These are phyloP conservation scores for Tachina grossa DNA, from an alignment of 2,888 invertebrate genomes.

Conservation along the genomic window DNA sequence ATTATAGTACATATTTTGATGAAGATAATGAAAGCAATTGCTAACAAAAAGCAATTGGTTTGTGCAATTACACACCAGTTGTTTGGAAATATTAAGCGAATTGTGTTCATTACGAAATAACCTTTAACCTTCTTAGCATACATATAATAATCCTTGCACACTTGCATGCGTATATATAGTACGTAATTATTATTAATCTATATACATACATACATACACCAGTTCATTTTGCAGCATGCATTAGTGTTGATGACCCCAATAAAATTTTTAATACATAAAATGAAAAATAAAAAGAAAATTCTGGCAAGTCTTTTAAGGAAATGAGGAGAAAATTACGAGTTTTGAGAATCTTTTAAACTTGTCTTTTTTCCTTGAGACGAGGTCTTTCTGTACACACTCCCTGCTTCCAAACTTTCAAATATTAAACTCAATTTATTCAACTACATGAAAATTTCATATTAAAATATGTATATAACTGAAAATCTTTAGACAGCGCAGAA, in stretches of 20 bases:
- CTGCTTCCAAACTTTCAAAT: slow-evolving; percentile 24
- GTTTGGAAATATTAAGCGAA: not conserved
- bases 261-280: not conserved
- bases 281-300: slow-evolving; percentile 5
- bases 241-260: slow-evolving; percentile 59
- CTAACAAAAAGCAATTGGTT: too few relatives aligned
- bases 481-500: slow-evolving; percentile 61
- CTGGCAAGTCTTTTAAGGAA: slow-evolving; percentile 29
- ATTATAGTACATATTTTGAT: too few relatives aligned
- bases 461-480: slow-evolving; percentile 36
- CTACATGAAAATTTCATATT: slow-evolving; percentile 37
- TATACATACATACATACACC: not conserved
- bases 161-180: not conserved
- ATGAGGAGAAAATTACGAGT: slow-evolving; percentile 37
- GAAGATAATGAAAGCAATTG: too few relatives aligned
- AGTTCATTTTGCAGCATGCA: not conserved
- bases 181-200: not conserved
- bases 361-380: slow-evolving; percentile 43
- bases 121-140: slow-evolving; percentile 1
- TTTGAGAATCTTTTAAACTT: slow-evolving; percentile 46
- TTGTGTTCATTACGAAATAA: slow-evolving; percentile 10
- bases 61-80: too few relatives aligned
- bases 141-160: not conserved
- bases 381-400: slow-evolving; percentile 11
- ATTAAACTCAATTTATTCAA: slow-evolving; percentile 46